Evolutionary conservation across 2,888 invertebrate species (phyloP).

Genomic region (Ernsta delagoae): DNA sequence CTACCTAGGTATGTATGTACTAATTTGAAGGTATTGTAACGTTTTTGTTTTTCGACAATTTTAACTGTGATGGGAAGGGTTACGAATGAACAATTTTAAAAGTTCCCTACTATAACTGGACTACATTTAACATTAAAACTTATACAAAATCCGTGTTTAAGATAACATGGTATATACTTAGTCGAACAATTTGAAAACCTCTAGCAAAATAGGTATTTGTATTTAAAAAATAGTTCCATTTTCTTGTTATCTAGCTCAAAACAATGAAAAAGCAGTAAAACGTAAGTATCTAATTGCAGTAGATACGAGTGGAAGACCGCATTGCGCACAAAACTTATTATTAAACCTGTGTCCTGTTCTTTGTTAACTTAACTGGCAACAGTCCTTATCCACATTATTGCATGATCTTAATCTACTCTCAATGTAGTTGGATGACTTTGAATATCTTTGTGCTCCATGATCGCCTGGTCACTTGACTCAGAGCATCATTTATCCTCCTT

Average conservation of each 20-base stretch:
- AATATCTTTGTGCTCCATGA: constrained; percentile 21
- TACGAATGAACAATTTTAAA: no score
- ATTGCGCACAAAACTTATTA: neutral
- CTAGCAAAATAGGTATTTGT: neutral
- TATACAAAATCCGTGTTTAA: no score
- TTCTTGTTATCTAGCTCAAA: neutral
- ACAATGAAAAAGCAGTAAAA: neutral
- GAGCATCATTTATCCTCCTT: constrained; percentile 21
- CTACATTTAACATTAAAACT: no score
- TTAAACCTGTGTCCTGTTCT: neutral
- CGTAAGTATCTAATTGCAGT: neutral
- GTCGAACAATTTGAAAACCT: neutral
- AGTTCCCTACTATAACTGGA: no score
- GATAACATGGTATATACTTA: no score
- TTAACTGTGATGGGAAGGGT: no score
- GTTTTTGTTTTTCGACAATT: no score
- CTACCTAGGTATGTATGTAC: no score
- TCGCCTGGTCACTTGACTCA: constrained; percentile 5
- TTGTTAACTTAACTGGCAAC: neutral
- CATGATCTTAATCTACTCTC: neutral
- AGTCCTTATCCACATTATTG: neutral
- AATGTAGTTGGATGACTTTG: constrained; percentile 12
- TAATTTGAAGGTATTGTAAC: no score
- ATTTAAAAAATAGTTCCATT: neutral
- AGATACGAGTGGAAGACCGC: neutral